A percentile compares a stretch with the other conserved stretches of the same genome.
These are phyloP conservation scores for Porites rus DNA, from an alignment of 92 coral and sea anemone genomes.

Conservation along the genomic window DNA sequence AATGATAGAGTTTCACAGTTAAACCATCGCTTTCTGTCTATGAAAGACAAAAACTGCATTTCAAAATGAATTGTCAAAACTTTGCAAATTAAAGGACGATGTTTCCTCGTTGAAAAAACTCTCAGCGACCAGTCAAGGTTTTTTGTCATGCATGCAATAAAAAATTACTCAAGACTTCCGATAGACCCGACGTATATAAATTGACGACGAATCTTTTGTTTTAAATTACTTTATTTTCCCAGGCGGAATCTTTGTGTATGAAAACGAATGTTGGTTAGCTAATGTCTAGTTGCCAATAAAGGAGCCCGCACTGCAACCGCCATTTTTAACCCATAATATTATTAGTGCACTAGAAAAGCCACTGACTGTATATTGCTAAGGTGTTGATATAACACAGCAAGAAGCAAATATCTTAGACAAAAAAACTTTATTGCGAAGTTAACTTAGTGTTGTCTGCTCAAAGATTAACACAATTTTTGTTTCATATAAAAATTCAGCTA, in stretches of 20 bases:
- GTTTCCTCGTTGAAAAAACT: slow-evolving; percentile 13
- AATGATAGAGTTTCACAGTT: not conserved
- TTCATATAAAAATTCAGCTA: too few species aligned
- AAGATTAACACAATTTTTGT: too few species aligned
- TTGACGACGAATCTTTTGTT: not conserved
- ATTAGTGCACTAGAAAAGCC: too few species aligned
- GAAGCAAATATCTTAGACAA: too few species aligned
- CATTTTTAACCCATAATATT: not conserved
- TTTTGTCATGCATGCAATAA: slow-evolving; percentile 3
- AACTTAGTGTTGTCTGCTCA: too few species aligned
- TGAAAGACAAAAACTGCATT: not conserved
- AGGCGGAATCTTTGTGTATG: not conserved
- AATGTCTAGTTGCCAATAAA: not conserved
- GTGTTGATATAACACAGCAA: too few species aligned
- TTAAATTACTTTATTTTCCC: not conserved
- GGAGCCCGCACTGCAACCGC: not conserved
- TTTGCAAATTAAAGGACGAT: slow-evolving; percentile 2
- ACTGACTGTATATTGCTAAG: too few species aligned
- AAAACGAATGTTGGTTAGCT: not conserved
- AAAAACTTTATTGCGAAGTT: too few species aligned
- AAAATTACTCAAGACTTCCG: not conserved
- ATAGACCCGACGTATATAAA: not conserved
- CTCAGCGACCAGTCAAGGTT: not conserved
- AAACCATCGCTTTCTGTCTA: not conserved
- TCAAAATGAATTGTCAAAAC: not conserved